Base-by-base conservation (phyloP, 2,888 invertebrate species). In the Odontocerum albicorne region DNA sequence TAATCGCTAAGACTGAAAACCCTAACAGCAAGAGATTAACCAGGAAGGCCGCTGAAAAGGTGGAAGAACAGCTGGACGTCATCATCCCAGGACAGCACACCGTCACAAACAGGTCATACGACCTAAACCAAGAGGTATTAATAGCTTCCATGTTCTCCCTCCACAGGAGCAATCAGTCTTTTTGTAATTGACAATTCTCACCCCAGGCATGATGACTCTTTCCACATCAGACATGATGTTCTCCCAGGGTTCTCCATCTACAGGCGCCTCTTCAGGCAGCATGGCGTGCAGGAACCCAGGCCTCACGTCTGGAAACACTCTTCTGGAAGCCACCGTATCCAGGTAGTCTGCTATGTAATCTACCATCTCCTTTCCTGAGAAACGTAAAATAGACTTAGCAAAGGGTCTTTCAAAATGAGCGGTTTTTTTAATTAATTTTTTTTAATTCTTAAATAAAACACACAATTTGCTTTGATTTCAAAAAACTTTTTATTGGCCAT, bases 281-380 rank as follows among this genome's bases (percentile, higher is more conserved):
- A 93, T 78, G 46, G 86, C 84, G 64, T 90, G 84, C 69, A 99
- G 85, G 70, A 96, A 99, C 3, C 99, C 98, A 0, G 98, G 98
- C 66, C 93, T 87, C 0, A 94, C 94, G 12, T 90, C 88, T 0
- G 98, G 98, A 68, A 92, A 96, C 1, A 99, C 98, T 12, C 92
- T 84, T 2, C 90, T 82, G 10, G 88, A 89, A 1, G 96, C 81
- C 57, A 99, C 94, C 63, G 88, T 91, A 72, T 92, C 90, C 69
- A 98, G 73, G 71, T 99, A 99, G 70, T 98, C 94, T 1, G 96
- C 96, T 63, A 99, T 96, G 72, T 93, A 99, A 75, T 99, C 98
- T 56, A 99, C 92, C 88, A 98, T 90, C 75, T 97, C 94, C 72
- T 97, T 97, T 33, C 96, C 98, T 92, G 70, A 1, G 62, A 55